Base-by-base conservation (phyloP, 2,113 vertebrate species). In the Lepus europaeus region DNA sequence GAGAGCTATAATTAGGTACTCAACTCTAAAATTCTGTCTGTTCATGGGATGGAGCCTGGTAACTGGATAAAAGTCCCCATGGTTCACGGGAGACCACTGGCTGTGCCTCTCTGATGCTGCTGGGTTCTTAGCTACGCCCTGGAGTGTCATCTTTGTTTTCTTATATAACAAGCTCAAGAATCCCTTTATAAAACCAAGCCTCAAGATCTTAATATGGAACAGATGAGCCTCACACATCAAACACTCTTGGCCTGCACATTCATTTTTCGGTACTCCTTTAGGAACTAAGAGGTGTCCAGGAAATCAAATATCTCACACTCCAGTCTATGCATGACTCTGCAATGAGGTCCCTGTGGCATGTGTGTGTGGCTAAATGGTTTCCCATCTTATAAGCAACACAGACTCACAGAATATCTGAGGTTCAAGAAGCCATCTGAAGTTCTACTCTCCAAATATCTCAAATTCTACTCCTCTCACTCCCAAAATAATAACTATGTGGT, bases 181-280 rank as follows among this genome's bases (percentile, higher is more conserved):
- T 76, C 72, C 12, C 39, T 76, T 45, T 59, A 72, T 66, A 56
- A 94, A 89, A 78, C 45, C 29, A 90, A 70, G 59, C 27, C 45
- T 81, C 72, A 53, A 69, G 77, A 80, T 90, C 76, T 93, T 87
- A 82, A 23, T 56, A n/a, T 59, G 49, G 77, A 83, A 92, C 36
- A 89, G 49, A 49, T 83, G 87, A 90, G 76, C 64, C 56, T 64
- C 90, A 78, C 39, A 74, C 72, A 68, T 78, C 23, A 27, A 79
- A 92, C 27, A 78, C 25, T 81, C 36, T 36, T 59, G 87, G 79
- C 88, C 59, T 85, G 9, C 56, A 70, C 61, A 68, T 73, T 69
- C 39, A 73, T 66, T 89, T 59, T 73, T 76, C 33, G 33, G 39
- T 49, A 80, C 56, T 53, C 39, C 31, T 74, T 80, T 22, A 81